Conservation (phyloP, 2,888 invertebrate genomes). For the Erannis defoliaria region DNA sequence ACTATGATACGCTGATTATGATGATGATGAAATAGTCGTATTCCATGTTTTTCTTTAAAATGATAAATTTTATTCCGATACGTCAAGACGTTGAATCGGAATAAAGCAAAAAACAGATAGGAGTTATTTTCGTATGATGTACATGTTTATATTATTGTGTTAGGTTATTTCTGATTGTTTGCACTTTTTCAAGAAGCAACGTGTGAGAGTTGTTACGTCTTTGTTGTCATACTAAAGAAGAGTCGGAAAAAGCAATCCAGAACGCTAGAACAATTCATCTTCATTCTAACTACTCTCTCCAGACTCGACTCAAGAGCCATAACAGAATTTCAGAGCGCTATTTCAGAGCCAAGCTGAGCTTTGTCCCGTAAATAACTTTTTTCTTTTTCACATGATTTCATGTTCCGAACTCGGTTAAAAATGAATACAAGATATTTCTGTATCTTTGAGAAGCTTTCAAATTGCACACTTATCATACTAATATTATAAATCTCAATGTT, state of each 20-base stretch:
- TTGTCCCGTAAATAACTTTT: slow-evolving; percentile 11
- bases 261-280: slow-evolving; percentile 17
- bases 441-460: background rate
- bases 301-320: slow-evolving; percentile 11
- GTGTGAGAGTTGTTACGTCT: slow-evolving; percentile 1
- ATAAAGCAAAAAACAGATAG: too few relatives aligned
- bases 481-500: background rate
- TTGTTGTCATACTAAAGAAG: slow-evolving; percentile 5
- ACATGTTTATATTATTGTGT: background rate
- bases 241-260: slow-evolving; percentile 11
- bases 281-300: slow-evolving; percentile 11
- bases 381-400: slow-evolving; percentile 1
- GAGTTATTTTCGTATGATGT: too few relatives aligned
- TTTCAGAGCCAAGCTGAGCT: slow-evolving; percentile 16
- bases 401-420: slow-evolving; percentile 7
- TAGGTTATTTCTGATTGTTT: background rate
- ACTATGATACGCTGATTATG: too few relatives aligned
- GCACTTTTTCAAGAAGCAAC: slow-evolving; percentile 1
- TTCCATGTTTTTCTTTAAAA: too few relatives aligned
- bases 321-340: slow-evolving; percentile 19
- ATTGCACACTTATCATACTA: background rate
- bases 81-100: too few relatives aligned
- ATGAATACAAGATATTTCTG: slow-evolving; percentile 5
- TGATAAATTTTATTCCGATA: too few relatives aligned
- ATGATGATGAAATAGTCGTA: too few relatives aligned